Evolutionary conservation across 2,797 vertebrate genomes (phyloP).

Genomic region (Lagocephalus sceleratus): DNA sequence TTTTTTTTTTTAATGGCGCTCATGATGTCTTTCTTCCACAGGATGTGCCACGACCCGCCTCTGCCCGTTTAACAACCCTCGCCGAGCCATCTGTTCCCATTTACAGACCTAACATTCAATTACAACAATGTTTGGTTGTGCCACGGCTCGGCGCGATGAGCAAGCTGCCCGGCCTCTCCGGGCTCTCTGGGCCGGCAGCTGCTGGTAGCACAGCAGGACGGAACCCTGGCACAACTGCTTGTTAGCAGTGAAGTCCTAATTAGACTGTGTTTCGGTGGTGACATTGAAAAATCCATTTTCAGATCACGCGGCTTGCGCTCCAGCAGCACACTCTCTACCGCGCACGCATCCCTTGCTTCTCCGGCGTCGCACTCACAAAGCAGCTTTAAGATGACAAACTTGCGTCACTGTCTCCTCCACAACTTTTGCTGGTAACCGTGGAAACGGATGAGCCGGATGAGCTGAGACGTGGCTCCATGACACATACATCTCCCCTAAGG

Average conservation of each 20-base stretch:
- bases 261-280: slow-evolving; percentile 53
- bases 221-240: slow-evolving; percentile 54
- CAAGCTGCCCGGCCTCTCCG: slow-evolving; percentile 30
- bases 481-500: slow-evolving; percentile 38
- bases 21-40: slow-evolving; percentile 31
- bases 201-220: slow-evolving; percentile 54
- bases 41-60: slow-evolving; percentile 17
- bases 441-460: slow-evolving; percentile 60
- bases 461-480: slow-evolving; percentile 48
- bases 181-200: slow-evolving; percentile 46
- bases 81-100: slow-evolving; percentile 25
- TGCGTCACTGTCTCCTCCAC: slow-evolving; percentile 49
- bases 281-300: slow-evolving; percentile 24
- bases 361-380: slow-evolving; percentile 27
- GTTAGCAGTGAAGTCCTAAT: slow-evolving; percentile 67
- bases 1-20: slow-evolving; percentile 42
- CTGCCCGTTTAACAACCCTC: slow-evolving; percentile 15
- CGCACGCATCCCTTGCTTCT: slow-evolving; percentile 8
- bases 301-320: no score
- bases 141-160: slow-evolving; percentile 30
- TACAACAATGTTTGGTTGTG: slow-evolving; percentile 45
- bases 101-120: slow-evolving; percentile 39
- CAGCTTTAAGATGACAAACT: slow-evolving; percentile 33
- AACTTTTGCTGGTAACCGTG: slow-evolving; percentile 62
- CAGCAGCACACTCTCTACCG: slow-evolving; percentile 12